Conservation (phyloP, 2,888 invertebrate genomes). For the Neelides folsomi region DNA sequence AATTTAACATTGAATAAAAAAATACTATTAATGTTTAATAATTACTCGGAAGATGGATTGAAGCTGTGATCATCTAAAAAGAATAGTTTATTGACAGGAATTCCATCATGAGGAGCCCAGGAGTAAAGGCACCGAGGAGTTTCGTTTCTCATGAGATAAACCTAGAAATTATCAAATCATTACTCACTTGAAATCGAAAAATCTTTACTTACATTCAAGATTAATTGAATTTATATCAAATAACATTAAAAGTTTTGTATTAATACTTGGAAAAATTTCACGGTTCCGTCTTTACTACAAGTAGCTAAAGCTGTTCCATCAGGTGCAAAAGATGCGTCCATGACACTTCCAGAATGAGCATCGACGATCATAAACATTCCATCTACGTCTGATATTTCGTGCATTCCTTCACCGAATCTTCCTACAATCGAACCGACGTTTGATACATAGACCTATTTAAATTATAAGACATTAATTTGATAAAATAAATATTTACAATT, state of each 20-base stretch:
- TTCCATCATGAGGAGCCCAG: conserved; percentile 84
- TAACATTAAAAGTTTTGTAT: no score
- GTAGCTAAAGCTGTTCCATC: conserved; percentile 90
- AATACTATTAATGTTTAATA: no score
- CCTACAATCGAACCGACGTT: conserved; percentile 42
- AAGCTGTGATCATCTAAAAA: conserved; percentile 85
- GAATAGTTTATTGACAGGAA: conserved; percentile 73
- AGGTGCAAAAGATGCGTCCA: conserved; percentile 80
- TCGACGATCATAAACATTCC: conserved; percentile 47
- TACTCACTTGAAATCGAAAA: no score
- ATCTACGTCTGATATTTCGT: conserved; percentile 38
- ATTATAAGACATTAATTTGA: not conserved
- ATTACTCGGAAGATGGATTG: conserved; percentile 43
- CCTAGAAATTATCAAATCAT: conserved; percentile 37
- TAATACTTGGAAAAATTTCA: conserved; percentile 73
- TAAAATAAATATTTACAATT: not conserved
- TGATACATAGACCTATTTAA: conserved; percentile 44
- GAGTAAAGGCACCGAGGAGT: conserved; percentile 74
- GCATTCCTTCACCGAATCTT: conserved; percentile 39
- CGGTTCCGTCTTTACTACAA: conserved; percentile 72
- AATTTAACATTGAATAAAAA: no score
- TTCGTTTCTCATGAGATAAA: conserved; percentile 53
- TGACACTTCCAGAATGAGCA: conserved; percentile 52
- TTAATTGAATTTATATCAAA: not conserved
- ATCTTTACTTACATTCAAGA: not conserved